Evolutionary conservation across 2,888 invertebrate genomes (phyloP), one percentile per base, ranked within the genome.

Genomic region (Agrochola lota): DNA sequence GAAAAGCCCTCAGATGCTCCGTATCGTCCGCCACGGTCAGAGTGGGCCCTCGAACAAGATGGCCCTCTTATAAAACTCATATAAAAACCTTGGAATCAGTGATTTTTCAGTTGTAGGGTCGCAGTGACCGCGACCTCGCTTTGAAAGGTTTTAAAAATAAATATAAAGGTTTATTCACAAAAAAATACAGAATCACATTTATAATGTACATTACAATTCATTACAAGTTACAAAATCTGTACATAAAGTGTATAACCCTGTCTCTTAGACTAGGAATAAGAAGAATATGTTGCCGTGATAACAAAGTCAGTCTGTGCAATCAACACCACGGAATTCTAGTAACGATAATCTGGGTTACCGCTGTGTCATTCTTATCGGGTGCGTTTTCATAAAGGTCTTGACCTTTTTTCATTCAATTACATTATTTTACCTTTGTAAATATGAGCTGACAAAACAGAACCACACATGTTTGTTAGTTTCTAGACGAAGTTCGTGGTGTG

Each of bases 11-110:
- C 43, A 66, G 40, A 71, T 67, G 49, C 23, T 26, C 46, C 64
- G 73, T 78, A 80, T 80, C 84, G 72, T 72, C 43, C 73, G 64
- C 49, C 52, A 69, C 76, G 71, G 68, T 60, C 71, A 12, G 71
- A 71, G 84, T 66, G 60, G 71, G 43, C 79, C 30, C 83, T 88
- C 64, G 20, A 85, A 74, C 55, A 59, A 78, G 79, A 83, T 70
- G 75, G 68, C 71, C 66, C 81, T 78, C 87, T 85, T 63, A 30
- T 30, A 74, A 78, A 80, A n/a, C n/a, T n/a, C n/a, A n/a, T n/a
- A n/a, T n/a, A n/a, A n/a, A n/a, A n/a, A 83, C 68, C 80, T 85
- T 84, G 83, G 74, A 74, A 80, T 83, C 87, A 85, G 82, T 83
- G 80, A 71, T 85, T 89, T 86, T 82, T 8, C 17, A 35, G 20